Percentiles rank a stretch among this genome's conserved stretches.
Conservation (phyloP, 2,888 invertebrate species). For the Helicoverpa assulta region DNA sequence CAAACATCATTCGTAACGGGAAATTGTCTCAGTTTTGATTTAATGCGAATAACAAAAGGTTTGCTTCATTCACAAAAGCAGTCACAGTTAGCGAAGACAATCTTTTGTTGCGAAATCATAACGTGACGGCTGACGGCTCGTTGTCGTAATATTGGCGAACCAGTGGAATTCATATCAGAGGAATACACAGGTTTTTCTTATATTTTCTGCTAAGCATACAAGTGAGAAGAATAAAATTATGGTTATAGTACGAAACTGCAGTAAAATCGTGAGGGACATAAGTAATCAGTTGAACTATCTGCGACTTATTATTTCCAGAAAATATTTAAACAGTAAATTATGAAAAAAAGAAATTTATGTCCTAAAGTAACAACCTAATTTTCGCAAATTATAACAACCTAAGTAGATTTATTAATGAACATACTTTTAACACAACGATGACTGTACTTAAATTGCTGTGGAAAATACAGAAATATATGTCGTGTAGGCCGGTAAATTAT, state of each 20-base stretch:
- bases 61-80: constrained; percentile 30
- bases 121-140: constrained; percentile 20
- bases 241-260: too few relatives aligned
- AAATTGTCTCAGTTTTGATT: constrained; percentile 13
- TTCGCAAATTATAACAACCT: too few relatives aligned
- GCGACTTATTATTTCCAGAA: too few relatives aligned
- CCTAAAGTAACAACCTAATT: too few relatives aligned
- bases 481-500: constrained; percentile 30
- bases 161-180: background rate
- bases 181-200: background rate
- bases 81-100: constrained; percentile 35
- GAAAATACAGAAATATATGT: background rate
- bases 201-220: too few relatives aligned
- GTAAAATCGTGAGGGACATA: too few relatives aligned
- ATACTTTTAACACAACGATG: background rate
- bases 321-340: too few relatives aligned
- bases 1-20: constrained; percentile 10
- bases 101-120: constrained; percentile 34
- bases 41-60: constrained; percentile 20
- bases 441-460: background rate
- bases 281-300: too few relatives aligned
- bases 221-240: too few relatives aligned
- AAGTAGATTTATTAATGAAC: background rate
- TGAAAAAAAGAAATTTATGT: too few relatives aligned
- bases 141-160: background rate